A percentile compares a stretch with the other conserved stretches of the same genome.
Evolutionary conservation across 2,888 invertebrate genomes (phyloP).

Genomic region (Parapristionchus giblindavisi): DNA sequence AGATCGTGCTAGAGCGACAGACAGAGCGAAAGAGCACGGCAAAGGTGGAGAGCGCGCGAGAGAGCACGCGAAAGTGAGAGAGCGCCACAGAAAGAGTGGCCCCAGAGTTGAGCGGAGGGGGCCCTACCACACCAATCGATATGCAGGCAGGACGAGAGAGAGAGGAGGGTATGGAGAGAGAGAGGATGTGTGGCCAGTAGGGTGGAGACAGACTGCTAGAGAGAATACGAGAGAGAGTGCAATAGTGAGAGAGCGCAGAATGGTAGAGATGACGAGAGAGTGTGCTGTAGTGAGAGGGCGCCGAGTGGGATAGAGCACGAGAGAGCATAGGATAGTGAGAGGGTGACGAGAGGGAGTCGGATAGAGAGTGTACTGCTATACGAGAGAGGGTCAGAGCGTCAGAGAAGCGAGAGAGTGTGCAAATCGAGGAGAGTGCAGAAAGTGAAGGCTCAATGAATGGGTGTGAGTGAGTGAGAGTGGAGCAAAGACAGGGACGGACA

Average conservation of each 20-base stretch:
- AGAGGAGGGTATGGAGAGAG: not conserved
- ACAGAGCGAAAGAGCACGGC: too few species aligned
- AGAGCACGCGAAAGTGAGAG: too few species aligned
- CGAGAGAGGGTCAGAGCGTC: not conserved
- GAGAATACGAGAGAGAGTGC: slow-evolving; percentile 16
- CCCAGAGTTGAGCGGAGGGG: too few species aligned
- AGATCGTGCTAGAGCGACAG: too few species aligned
- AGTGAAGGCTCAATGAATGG: not conserved
- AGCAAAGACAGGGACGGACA: slow-evolving; percentile 1
- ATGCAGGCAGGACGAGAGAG: not conserved
- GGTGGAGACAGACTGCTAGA: not conserved
- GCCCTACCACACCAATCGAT: too few species aligned
- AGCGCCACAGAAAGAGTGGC: too few species aligned
- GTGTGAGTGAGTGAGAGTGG: not conserved
- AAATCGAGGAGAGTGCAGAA: slow-evolving; percentile 9
- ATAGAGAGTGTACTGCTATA: not conserved
- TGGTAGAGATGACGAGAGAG: slow-evolving; percentile 3
- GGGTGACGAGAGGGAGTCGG: slow-evolving; percentile 20
- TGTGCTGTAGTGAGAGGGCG: slow-evolving; percentile 15
- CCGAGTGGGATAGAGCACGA: not conserved
- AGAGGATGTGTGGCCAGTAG: not conserved
- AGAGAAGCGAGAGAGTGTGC: slow-evolving; percentile 19
- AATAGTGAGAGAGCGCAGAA: not conserved
- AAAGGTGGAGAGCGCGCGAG: too few species aligned
- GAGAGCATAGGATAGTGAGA: not conserved